phyloP scores from a whole-genome alignment of 2,113 vertebrate species.

The Nibea coibor region DNA sequence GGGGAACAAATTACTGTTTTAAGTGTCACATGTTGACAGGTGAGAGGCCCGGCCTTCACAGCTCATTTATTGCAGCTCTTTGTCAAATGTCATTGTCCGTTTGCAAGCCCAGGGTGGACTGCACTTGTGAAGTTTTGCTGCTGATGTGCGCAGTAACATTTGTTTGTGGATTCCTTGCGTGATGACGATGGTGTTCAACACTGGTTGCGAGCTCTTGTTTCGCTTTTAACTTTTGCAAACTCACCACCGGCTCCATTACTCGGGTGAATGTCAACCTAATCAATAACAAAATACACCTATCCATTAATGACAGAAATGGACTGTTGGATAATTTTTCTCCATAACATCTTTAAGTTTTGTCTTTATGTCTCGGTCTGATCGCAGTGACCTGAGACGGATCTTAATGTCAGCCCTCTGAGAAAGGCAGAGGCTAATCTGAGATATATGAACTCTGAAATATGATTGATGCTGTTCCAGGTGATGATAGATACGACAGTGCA shows the following conservation, averaged over 20 bases:
- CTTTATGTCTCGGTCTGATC: neutral
- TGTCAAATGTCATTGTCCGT: constrained; percentile 65
- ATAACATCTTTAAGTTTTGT: constrained; percentile 18
- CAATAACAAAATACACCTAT: constrained; percentile 54
- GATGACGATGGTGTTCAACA: constrained; percentile 18
- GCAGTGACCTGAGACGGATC: constrained; percentile 44
- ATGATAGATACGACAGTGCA: neutral
- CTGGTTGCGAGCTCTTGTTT: constrained; percentile 14
- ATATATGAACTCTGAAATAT: constrained; percentile 26
- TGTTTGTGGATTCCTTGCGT: constrained; percentile 40
- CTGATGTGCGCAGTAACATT: constrained; percentile 8
- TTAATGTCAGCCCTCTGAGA: constrained; percentile 56
- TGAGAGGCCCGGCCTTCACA: constrained; percentile 74
- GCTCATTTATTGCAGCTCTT: constrained; percentile 76
- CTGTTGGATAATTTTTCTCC: neutral
- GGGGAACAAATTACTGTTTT: constrained; percentile 69
- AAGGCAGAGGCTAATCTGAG: constrained; percentile 8
- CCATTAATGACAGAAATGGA: constrained; percentile 37
- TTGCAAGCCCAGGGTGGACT: constrained; percentile 15
- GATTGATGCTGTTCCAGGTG: constrained; percentile 38
- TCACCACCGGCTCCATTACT: constrained; percentile 62
- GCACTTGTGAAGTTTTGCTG: neutral
- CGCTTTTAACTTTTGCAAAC: constrained; percentile 58
- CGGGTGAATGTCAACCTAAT: constrained; percentile 63
- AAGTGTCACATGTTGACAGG: constrained; percentile 79